These are phyloP conservation scores for Hydrozoanthus gracilis DNA, from an alignment of 92 coral and sea anemone species.

Conservation along the genomic window DNA sequence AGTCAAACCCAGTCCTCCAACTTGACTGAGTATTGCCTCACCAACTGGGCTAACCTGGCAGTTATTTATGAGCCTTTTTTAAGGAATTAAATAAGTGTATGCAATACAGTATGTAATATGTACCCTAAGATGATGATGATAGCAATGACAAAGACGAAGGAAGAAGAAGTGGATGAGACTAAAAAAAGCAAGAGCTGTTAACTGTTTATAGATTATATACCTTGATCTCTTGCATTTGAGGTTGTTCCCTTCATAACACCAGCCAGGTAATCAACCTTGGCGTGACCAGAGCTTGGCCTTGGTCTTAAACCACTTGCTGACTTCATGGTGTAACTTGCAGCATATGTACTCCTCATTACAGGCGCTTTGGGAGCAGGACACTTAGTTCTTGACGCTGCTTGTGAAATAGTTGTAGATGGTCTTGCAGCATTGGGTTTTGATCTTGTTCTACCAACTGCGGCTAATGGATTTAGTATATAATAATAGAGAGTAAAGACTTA, in stretches of 20 bases:
- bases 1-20: no score
- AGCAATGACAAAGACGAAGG: background rate
- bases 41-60: no score
- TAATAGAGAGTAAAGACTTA: no score
- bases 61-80: no score
- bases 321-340: slow-evolving; percentile 42
- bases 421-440: slow-evolving; percentile 40
- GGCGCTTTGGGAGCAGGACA: slow-evolving; percentile 42
- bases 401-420: slow-evolving; percentile 42
- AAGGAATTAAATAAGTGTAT: no score
- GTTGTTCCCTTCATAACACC: slow-evolving; percentile 39
- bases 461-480: background rate
- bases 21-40: no score
- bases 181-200: no score
- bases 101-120: background rate
- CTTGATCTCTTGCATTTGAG: background rate
- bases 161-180: background rate
- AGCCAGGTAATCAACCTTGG: slow-evolving; percentile 43
- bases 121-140: background rate
- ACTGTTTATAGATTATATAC: background rate
- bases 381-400: background rate
- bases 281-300: background rate
- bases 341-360: slow-evolving; percentile 52
- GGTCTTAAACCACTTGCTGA: slow-evolving; percentile 43
- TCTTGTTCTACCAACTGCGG: background rate